Conservation (phyloP, 2,113 vertebrate genomes). For the Sebastes schlegelii region DNA sequence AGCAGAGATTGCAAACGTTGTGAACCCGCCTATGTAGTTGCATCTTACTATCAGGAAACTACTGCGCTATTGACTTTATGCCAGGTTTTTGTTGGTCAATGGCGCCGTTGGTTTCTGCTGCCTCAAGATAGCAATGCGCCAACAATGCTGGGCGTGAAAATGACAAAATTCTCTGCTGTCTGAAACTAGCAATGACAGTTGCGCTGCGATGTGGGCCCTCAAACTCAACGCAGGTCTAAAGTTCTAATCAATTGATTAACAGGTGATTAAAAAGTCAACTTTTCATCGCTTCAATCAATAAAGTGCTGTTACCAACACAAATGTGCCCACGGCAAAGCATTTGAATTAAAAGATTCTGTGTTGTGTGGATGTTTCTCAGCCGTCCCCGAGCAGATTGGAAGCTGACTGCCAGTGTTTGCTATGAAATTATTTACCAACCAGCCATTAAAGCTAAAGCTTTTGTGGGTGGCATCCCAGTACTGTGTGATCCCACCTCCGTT, state of each 20-base stretch:
- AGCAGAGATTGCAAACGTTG: not conserved
- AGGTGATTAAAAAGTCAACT: not conserved
- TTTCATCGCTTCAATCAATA: not conserved
- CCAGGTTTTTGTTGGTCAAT: no score
- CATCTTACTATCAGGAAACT: not conserved
- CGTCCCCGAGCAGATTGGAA: slow-evolving; percentile 21
- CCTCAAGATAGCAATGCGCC: not conserved
- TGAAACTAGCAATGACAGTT: no score
- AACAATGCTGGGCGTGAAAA: not conserved
- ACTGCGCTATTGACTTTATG: not conserved
- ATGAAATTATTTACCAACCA: slow-evolving; percentile 34
- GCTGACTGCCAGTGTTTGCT: slow-evolving; percentile 48
- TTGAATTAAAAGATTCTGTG: not conserved
- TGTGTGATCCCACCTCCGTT: not conserved
- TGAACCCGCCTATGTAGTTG: not conserved
- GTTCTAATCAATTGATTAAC: not conserved
- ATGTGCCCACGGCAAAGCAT: not conserved
- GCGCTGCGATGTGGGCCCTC: no score
- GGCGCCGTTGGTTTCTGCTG: not conserved
- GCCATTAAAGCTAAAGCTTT: slow-evolving; percentile 11
- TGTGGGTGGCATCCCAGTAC: not conserved
- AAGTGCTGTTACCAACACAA: not conserved
- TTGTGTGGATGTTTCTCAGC: not conserved
- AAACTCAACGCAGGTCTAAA: not conserved
- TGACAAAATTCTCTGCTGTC: no score